Conservation (phyloP, 2,797 vertebrate species). For the Alfaro cultratus region DNA sequence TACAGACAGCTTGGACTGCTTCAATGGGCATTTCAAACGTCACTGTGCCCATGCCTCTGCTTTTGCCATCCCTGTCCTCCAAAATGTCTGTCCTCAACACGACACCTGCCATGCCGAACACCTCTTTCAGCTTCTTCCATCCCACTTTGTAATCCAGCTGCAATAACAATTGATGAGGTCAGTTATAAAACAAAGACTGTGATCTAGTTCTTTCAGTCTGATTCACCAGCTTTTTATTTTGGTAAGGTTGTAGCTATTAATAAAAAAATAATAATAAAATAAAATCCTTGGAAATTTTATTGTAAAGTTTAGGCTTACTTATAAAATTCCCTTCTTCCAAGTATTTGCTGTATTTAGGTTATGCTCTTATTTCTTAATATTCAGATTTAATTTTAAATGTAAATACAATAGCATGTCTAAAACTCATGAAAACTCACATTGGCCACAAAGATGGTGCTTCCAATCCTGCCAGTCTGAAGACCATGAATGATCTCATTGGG, state of each 20-base stretch:
- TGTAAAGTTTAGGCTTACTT: neutral
- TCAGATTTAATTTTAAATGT: neutral
- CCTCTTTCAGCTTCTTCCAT: slow-evolving; percentile 99
- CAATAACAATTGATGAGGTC: neutral
- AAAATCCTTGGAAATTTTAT: neutral
- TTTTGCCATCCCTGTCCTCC: slow-evolving; percentile 98
- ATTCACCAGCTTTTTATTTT: neutral
- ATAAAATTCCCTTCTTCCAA: neutral
- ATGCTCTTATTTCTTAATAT: neutral
- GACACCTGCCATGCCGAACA: slow-evolving; percentile 94
- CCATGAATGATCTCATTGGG: slow-evolving; percentile 95
- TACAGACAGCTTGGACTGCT: slow-evolving; percentile 98
- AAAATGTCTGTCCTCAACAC: slow-evolving; percentile 93
- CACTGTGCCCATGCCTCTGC: slow-evolving; percentile 95
- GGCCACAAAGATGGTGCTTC: slow-evolving; percentile 94
- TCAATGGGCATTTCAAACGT: slow-evolving; percentile 97
- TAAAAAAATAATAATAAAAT: neutral
- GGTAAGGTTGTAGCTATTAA: neutral
- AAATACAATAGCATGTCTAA: neutral
- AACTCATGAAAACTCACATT: slow-evolving; percentile 83
- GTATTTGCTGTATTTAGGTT: neutral
- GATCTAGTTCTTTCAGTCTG: neutral
- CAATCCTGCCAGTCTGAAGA: slow-evolving; percentile 95
- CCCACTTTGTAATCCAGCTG: slow-evolving; percentile 99
- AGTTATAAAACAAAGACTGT: neutral